phyloP scores from a whole-genome alignment of 2,113 vertebrate species.

The Xenopus borealis region DNA sequence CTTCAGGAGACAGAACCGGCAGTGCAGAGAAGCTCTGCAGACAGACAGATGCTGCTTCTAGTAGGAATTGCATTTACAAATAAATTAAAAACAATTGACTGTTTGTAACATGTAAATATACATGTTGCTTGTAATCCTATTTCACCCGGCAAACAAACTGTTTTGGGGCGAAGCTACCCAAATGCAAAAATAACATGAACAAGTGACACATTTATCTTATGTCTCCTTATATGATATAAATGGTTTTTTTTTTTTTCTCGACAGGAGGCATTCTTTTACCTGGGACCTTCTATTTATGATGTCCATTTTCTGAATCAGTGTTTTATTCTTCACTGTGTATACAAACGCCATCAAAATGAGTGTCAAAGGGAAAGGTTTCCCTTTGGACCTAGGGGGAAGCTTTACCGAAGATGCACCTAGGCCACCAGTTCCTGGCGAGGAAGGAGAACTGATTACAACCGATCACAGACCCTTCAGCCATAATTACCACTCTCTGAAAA shows the following conservation, averaged over 20 bases:
- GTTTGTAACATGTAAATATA: no score
- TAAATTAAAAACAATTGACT: no score
- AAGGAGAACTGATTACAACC: slow-evolving; percentile 84
- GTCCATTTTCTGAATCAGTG: slow-evolving; percentile 57
- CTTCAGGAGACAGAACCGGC: no score
- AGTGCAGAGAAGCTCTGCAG: no score
- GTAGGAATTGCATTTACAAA: no score
- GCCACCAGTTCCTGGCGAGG: slow-evolving; percentile 94
- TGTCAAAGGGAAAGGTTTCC: slow-evolving; percentile 80
- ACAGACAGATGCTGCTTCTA: no score
- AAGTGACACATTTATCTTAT: background rate
- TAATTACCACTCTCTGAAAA: slow-evolving; percentile 73
- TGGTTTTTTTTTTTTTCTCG: slow-evolving; percentile 64
- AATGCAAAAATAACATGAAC: background rate
- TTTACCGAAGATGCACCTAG: slow-evolving; percentile 97
- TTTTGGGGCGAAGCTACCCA: background rate
- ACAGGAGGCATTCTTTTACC: slow-evolving; percentile 62
- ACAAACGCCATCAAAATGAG: slow-evolving; percentile 82
- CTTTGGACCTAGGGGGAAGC: slow-evolving; percentile 83
- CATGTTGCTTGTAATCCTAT: background rate
- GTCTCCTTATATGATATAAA: background rate
- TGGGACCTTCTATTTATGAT: slow-evolving; percentile 69
- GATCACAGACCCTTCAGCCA: slow-evolving; percentile 73
- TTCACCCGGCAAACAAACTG: background rate
- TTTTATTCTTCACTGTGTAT: slow-evolving; percentile 58